Base-by-base conservation (phyloP, 2,113 vertebrate genomes). In the Corythaeola cristata region DNA sequence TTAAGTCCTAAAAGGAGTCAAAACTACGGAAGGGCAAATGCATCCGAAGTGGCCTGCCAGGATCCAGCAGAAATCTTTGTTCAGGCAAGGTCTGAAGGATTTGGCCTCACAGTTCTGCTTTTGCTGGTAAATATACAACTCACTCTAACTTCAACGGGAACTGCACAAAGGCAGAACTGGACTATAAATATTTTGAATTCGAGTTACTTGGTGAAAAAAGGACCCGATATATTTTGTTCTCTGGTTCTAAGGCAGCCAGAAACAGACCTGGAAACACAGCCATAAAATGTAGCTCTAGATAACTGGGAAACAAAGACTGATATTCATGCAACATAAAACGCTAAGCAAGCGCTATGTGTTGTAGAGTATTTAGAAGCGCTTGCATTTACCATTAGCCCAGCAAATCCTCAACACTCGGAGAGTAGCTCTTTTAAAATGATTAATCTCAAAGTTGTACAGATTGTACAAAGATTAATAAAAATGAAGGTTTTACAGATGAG, bases 401-500 rank as follows among this genome's bases (percentile, higher is more conserved):
- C 88, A 93, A 92, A 96, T 96, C 85, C 80, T 82, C 71, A 88
- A 76, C 69, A 58, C 95, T 90, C 55, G 19, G 93, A 96, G 86
- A 92, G 89, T 88, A 96, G 95, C 94, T 97, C 96, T 97, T 98
- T 97, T 96, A 96, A 97, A 98, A 98, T 98, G 97, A 98, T 98
- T 97, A 96, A 98, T 97, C 98, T 96, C 95, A 6, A 93, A 96
- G 81, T 84, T 97, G 85, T 96, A 97, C 97, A 98, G 97, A 97
- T 94, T 97, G 96, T 94, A 91, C 95, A 91, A 92, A 97, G 97
- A 98, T 98, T 98, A 98, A 98, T 97, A 98, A 98, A 98, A 98
- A 97, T 96, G 93, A 98, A 97, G 94, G 93, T 89, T 97, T 98
- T 97, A 97, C 97, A 98, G 97, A 98, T 97, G 98, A 98, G 95